Base-by-base conservation (phyloP, 2,797 vertebrate genomes). In the Discoglossus pictus region DNA sequence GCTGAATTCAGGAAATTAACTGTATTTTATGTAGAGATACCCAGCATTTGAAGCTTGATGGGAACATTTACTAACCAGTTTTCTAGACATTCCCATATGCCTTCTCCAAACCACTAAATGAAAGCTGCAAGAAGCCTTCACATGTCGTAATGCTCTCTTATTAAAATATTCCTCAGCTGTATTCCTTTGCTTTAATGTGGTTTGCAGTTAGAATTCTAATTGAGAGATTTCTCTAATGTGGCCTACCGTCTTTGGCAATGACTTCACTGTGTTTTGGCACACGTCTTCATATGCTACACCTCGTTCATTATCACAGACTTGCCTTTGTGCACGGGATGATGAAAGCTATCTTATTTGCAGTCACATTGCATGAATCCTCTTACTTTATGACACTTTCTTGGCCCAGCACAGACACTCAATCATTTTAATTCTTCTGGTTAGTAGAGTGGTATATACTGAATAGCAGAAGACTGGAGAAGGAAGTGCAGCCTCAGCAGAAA, bases 201-300 rank as follows among this genome's bases (percentile, higher is more conserved):
- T 27, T 24, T 23, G 13, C 21, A 9, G 20, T 11, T 25, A 4
- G 23, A 40, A 24, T 39, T 25, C 13, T 56, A 56, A 42, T 27
- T 40, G 13, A 42, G 6, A 42, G 1, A 15, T 25, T 23, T 61
- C 11, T 40, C 20, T 63, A 12, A 51, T 5, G 47, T 34, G 35
- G 17, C 15, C 48, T 65, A n/a, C 46, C 4, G 34, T 17, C 13
- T 64, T 53, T 64, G 61, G 48, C 61, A 54, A 12, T 21, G 17
- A 65, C 34, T 23, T 24, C n/a, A 21, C 31, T 16, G 2, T 23
- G 16, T 48, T 17, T 62, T 62, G 44, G 44, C 31, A 62, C 15
- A 15, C 20, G 13, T 15, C 15, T 54, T 64, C 36, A 43, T 38
- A 20, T 39, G 11, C 38, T 12, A 17, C 4, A 31, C 31, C 35